Percentiles rank a stretch among this genome's conserved stretches.
These are phyloP conservation scores for Pomacea canaliculata DNA, from an alignment of 2,888 invertebrate genomes.

Conservation along the genomic window DNA sequence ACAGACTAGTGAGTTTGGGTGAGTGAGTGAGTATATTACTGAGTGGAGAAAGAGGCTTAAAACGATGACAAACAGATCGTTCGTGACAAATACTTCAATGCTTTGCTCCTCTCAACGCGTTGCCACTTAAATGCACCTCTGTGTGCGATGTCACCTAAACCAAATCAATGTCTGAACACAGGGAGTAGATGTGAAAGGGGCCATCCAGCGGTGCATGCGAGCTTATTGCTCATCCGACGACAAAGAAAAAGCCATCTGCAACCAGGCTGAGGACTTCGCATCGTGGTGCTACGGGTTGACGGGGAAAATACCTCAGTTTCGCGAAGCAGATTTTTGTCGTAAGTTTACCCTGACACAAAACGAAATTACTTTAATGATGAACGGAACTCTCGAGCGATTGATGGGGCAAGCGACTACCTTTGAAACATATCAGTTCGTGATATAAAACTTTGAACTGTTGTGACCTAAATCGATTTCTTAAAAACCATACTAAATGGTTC, in stretches of 20 bases:
- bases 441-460: no score
- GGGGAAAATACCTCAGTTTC: constrained; percentile 12
- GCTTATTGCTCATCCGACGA: constrained; percentile 20
- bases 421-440: no score
- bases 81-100: no score
- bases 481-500: no score
- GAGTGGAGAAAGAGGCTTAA: no score
- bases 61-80: no score
- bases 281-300: constrained; percentile 17
- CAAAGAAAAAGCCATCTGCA: constrained; percentile 20
- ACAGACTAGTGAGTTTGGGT: no score
- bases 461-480: no score
- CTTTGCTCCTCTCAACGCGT: neutral
- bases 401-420: no score
- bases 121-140: neutral
- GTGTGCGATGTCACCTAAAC: neutral
- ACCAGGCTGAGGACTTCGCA: constrained; percentile 21
- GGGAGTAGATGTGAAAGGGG: constrained; percentile 16
- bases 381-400: no score
- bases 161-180: neutral
- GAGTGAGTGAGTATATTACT: neutral
- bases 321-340: constrained; percentile 27
- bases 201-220: constrained; percentile 15
- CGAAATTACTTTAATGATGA: no score
- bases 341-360: constrained; percentile 5